Conservation (phyloP, 1,140 invertebrate genomes). For the Sycophaga agraensis region DNA sequence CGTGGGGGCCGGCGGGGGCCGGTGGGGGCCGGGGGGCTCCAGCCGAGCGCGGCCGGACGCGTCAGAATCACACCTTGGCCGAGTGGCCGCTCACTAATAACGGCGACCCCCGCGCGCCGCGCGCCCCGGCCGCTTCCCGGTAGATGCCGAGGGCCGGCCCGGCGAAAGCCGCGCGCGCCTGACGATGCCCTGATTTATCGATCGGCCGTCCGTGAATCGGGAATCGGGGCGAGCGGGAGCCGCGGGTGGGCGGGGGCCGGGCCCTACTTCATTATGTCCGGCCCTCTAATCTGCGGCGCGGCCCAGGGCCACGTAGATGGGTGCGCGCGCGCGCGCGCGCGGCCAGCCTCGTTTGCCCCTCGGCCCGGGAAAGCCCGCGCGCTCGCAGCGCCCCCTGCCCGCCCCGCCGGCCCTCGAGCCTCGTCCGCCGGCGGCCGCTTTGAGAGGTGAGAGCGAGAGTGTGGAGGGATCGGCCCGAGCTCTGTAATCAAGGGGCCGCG, state of each 20-base stretch:
- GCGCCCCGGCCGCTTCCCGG: conserved; percentile 4
- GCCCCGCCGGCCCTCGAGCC: too few species aligned
- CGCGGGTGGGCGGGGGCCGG: conserved; percentile 24
- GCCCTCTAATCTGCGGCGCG: conserved; percentile 53
- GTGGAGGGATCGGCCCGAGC: conserved; percentile 48
- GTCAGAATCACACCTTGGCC: conserved; percentile 57
- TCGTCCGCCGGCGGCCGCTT: background rate
- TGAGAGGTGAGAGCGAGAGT: conserved; percentile 52
- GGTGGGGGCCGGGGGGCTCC: conserved; percentile 37
- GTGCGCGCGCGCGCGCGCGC: background rate
- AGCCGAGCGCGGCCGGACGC: conserved; percentile 38
- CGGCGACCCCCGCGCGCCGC: conserved; percentile 34
- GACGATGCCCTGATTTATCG: conserved; percentile 30
- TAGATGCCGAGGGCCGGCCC: background rate
- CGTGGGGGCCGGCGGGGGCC: conserved; percentile 39
- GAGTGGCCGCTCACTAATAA: conserved; percentile 50
- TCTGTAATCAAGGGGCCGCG: conserved; percentile 57
- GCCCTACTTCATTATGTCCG: conserved; percentile 58
- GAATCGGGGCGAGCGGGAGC: conserved; percentile 6
- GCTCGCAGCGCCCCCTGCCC: too few species aligned
- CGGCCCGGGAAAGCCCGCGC: too few species aligned
- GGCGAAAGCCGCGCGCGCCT: background rate
- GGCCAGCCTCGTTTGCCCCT: background rate
- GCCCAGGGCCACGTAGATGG: conserved; percentile 48
- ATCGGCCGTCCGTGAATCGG: conserved; percentile 15